Evolutionary conservation across 2,888 invertebrate species (phyloP).

Genomic region (Ariolimax columbianus): DNA sequence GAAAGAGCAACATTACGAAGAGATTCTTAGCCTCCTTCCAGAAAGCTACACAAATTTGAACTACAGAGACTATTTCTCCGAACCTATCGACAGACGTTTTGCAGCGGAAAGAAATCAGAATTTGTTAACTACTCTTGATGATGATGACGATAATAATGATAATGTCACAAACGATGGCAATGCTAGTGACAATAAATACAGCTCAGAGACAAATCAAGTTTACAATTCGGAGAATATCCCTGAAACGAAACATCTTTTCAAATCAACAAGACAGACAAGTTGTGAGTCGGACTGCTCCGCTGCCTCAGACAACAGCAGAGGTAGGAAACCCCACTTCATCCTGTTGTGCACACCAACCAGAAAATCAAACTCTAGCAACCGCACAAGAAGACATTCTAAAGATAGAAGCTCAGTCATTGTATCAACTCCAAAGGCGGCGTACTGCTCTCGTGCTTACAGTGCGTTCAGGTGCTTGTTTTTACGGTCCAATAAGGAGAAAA

Average conservation of each 20-base stretch:
- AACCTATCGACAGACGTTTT: not conserved
- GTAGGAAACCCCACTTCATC: slow-evolving; percentile 7
- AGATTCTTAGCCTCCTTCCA: slow-evolving; percentile 33
- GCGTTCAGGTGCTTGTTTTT: slow-evolving; percentile 72
- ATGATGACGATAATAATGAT: not conserved
- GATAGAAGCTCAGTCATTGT: slow-evolving; percentile 24
- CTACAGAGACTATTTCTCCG: not conserved
- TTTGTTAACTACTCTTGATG: not conserved
- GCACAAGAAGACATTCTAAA: not conserved
- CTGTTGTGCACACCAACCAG: slow-evolving; percentile 30
- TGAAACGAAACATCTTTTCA: slow-evolving; percentile 10
- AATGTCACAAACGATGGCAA: not conserved
- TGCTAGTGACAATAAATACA: not conserved
- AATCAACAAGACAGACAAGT: slow-evolving; percentile 32
- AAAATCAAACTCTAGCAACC: not conserved
- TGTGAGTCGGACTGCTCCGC: slow-evolving; percentile 41
- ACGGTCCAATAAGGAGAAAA: slow-evolving; percentile 58
- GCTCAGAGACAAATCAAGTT: not conserved
- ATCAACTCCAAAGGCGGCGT: slow-evolving; percentile 60
- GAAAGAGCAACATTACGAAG: slow-evolving; percentile 38
- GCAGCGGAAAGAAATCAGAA: not conserved
- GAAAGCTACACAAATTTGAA: slow-evolving; percentile 34
- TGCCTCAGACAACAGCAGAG: not conserved
- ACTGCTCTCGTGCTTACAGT: slow-evolving; percentile 70
- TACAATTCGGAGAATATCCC: not conserved